phyloP scores from a whole-genome alignment of 2,113 vertebrate species.

The Prietella phreatophila region DNA sequence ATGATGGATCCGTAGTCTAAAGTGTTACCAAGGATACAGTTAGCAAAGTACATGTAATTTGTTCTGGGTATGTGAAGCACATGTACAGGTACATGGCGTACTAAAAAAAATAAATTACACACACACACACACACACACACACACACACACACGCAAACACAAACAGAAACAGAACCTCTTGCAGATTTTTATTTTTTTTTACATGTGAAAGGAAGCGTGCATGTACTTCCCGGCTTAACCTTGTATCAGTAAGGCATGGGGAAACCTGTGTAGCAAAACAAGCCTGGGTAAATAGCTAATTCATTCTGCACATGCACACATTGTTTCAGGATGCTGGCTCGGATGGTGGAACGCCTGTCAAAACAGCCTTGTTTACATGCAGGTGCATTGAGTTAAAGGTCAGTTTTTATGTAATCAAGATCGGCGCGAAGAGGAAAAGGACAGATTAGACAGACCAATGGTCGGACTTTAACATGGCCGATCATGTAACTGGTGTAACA shows the following conservation, averaged over 20 bases:
- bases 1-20: too few species aligned
- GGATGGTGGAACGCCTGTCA: not conserved
- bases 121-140: not conserved
- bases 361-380: not conserved
- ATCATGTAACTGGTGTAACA: not conserved
- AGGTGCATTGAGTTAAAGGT: conserved; percentile 1
- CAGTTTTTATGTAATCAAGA: not conserved
- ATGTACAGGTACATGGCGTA: not conserved
- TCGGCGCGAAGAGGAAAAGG: not conserved
- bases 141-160: not conserved
- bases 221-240: not conserved
- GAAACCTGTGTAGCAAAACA: conserved; percentile 23
- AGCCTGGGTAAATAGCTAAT: not conserved
- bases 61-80: not conserved
- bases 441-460: not conserved
- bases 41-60: not conserved
- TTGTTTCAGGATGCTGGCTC: conserved; percentile 13
- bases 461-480: not conserved
- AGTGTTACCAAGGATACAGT: not conserved
- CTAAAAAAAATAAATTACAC: not conserved
- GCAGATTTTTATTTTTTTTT: too few species aligned
- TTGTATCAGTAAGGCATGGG: not conserved
- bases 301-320: not conserved
- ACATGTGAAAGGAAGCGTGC: conserved; percentile 2
- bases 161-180: not conserved